Percentiles rank a stretch among this genome's conserved stretches.
Conservation (phyloP, 2,797 vertebrate genomes). For the Enteromius viviparus region DNA sequence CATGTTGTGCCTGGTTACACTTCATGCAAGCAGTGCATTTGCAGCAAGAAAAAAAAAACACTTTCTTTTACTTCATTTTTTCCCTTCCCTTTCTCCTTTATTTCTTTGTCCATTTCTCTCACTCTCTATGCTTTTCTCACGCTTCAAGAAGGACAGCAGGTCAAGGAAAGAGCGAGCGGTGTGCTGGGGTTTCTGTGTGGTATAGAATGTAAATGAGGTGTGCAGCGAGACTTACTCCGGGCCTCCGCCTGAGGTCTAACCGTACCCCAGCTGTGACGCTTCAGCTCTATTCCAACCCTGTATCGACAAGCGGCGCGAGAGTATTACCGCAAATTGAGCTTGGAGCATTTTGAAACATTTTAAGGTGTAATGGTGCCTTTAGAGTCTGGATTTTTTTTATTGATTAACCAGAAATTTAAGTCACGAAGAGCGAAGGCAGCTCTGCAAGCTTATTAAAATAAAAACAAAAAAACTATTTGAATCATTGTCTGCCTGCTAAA, state of each 20-base stretch:
- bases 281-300: background rate
- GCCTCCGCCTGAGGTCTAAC: constrained; percentile 14
- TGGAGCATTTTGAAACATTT: background rate
- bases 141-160: constrained; percentile 69
- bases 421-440: background rate
- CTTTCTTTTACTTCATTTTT: constrained; percentile 10
- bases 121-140: constrained; percentile 69
- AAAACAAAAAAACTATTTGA: background rate
- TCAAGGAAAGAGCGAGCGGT: constrained; percentile 74
- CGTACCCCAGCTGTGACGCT: constrained; percentile 12
- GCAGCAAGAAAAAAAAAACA: background rate
- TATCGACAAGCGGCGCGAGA: background rate
- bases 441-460: background rate
- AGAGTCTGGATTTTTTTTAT: background rate
- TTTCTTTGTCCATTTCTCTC: constrained; percentile 31
- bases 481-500: constrained; percentile 21
- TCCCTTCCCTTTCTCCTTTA: constrained; percentile 8
- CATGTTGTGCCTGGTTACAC: background rate
- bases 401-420: constrained; percentile 7
- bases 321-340: background rate
- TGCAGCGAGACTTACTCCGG: constrained; percentile 47
- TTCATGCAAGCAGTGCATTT: background rate
- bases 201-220: constrained; percentile 76
- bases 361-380: background rate
- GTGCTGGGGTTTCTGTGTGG: constrained; percentile 74